phyloP scores from a whole-genome alignment of 2,888 invertebrate genomes.

The Chaetogeoica ovagalla region DNA sequence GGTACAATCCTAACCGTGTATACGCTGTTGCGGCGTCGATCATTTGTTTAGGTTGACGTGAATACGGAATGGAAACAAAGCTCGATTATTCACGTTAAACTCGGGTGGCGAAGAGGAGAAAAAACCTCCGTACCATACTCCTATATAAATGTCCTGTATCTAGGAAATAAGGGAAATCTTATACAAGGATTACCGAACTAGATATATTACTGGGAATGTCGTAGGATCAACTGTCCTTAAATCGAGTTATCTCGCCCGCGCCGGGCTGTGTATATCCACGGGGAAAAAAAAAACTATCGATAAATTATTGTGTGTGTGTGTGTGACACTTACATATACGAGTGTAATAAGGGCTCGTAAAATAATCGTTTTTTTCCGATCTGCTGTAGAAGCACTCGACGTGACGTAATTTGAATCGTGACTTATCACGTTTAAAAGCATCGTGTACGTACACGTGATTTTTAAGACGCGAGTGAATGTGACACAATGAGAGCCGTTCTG shows the following conservation, averaged over 20 bases:
- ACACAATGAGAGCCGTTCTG: background rate
- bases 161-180: conserved; percentile 12
- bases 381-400: conserved; percentile 1
- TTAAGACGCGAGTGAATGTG: background rate
- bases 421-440: conserved; percentile 21
- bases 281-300: conserved; percentile 1
- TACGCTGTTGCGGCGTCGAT: background rate
- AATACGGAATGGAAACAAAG: background rate
- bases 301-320: conserved; percentile 12
- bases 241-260: conserved; percentile 21
- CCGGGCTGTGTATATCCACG: background rate
- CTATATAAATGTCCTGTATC: background rate
- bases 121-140: background rate
- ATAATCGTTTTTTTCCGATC: conserved; percentile 26
- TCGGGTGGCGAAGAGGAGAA: background rate
- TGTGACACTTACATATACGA: background rate
- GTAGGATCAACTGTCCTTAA: conserved; percentile 20
- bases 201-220: background rate
- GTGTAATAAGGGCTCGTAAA: conserved; percentile 11
- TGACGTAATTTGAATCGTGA: conserved; percentile 32
- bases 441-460: background rate
- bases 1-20: too few relatives aligned
- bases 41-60: conserved; percentile 19
- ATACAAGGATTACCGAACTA: conserved; percentile 20
- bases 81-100: background rate